phyloP scores from a whole-genome alignment of 2,113 vertebrate genomes.

The Malurus cyaneus region DNA sequence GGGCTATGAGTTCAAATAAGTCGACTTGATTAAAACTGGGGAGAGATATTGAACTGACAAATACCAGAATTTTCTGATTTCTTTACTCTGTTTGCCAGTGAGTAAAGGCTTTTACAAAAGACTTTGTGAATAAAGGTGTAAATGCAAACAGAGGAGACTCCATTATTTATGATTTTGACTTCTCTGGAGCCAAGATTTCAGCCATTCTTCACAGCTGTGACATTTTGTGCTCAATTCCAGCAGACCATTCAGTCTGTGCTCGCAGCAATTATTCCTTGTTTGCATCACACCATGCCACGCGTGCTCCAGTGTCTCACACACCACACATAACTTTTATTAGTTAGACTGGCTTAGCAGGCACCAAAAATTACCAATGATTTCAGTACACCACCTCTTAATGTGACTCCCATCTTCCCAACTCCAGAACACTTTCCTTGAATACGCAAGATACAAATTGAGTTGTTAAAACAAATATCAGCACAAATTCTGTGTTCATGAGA shows the following conservation, averaged over 20 bases:
- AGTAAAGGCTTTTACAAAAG: neutral
- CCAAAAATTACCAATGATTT: neutral
- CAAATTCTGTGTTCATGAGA: neutral
- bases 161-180: neutral
- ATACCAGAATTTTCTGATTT: neutral
- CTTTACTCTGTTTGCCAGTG: neutral
- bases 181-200: neutral
- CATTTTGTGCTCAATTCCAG: neutral
- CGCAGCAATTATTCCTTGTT: neutral
- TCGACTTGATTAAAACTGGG: neutral
- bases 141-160: neutral
- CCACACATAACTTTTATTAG: neutral
- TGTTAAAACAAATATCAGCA: conserved; percentile 33
- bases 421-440: neutral
- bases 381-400: neutral
- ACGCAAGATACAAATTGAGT: neutral
- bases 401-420: neutral
- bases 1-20: neutral
- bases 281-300: neutral
- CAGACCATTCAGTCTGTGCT: neutral
- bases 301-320: neutral
- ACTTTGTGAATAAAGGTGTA: neutral
- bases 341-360: neutral
- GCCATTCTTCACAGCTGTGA: conserved; percentile 25
- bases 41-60: neutral